Evolutionary conservation across 1,140 invertebrate species (phyloP).

Genomic region (Dendroctonus valens): DNA sequence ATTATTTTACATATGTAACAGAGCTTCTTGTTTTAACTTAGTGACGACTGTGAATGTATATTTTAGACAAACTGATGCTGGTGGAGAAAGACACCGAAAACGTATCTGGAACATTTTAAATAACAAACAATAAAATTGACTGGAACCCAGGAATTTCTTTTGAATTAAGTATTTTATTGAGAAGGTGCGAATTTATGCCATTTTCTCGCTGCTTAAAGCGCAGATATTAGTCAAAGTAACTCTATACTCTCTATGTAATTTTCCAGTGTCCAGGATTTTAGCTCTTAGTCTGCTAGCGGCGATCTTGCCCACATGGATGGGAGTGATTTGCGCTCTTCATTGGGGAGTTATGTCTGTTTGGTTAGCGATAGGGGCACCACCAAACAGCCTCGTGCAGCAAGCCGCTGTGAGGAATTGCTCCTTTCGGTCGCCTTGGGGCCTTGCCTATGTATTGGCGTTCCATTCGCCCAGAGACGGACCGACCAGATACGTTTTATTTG

Average conservation of each 20-base stretch:
- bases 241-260: not conserved
- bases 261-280: constrained; percentile 48
- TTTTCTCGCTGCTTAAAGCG: no score
- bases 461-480: constrained; percentile 54
- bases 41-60: no score
- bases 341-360: constrained; percentile 51
- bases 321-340: constrained; percentile 47
- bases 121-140: no score
- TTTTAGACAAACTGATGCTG: no score
- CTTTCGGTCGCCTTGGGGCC: constrained; percentile 50
- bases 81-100: no score
- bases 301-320: constrained; percentile 51
- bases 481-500: constrained; percentile 52
- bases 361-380: constrained; percentile 49
- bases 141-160: no score
- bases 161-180: no score
- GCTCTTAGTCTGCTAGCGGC: constrained; percentile 49
- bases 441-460: constrained; percentile 53
- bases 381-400: constrained; percentile 50
- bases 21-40: no score
- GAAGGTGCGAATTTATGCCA: no score
- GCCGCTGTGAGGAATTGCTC: constrained; percentile 52
- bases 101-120: no score
- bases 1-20: no score
- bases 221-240: not conserved